Conservation (phyloP, 2,113 vertebrate species). For the Neotoma lepida region DNA sequence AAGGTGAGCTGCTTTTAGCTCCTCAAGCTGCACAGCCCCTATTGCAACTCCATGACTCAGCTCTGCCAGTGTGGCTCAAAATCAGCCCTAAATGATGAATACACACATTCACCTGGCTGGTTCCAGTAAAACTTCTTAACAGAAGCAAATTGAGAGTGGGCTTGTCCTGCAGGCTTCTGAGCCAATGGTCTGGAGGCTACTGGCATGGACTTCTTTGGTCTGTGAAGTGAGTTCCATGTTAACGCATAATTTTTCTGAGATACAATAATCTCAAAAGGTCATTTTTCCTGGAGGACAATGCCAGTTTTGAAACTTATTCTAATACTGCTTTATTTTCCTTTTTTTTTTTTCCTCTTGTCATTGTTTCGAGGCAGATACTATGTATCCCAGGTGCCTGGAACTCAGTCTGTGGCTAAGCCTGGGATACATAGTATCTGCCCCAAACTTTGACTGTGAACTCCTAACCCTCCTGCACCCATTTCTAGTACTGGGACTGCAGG, state of each 20-base stretch:
- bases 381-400: not conserved
- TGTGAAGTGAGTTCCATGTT: not conserved
- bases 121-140: conserved; percentile 5
- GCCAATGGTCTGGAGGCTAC: not conserved
- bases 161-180: not conserved
- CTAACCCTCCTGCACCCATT: not conserved
- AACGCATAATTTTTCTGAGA: not conserved
- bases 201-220: not conserved
- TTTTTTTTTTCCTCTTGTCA: too few species aligned
- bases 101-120: not conserved
- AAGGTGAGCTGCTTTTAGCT: not conserved
- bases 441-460: too few species aligned
- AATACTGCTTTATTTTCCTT: not conserved
- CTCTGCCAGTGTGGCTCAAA: not conserved
- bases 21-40: not conserved
- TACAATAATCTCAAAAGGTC: not conserved
- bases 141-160: not conserved
- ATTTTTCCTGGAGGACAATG: not conserved
- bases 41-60: not conserved
- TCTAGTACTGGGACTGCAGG: not conserved
- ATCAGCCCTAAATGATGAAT: not conserved
- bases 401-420: not conserved
- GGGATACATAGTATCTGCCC: too few species aligned
- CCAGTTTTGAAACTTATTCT: not conserved
- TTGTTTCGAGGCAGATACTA: not conserved